Evolutionary conservation across 2,113 vertebrate genomes (phyloP).

Genomic region (Cacatua alba): DNA sequence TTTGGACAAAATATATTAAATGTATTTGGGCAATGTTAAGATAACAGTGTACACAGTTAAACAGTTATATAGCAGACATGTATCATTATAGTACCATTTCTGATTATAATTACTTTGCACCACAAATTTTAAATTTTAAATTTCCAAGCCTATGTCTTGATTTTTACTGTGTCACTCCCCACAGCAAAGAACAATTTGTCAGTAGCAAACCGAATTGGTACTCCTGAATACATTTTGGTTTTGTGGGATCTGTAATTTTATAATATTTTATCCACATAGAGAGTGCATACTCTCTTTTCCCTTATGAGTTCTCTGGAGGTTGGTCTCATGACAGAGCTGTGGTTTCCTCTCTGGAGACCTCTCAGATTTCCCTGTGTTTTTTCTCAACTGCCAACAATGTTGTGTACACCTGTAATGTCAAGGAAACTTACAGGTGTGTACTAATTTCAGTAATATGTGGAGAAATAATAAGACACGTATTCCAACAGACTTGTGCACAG

Average conservation of each 20-base stretch:
- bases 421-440: not conserved
- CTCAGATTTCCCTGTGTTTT: not conserved
- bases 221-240: not conserved
- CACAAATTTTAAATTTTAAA: not conserved
- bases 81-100: not conserved
- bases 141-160: not conserved
- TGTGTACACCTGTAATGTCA: not conserved
- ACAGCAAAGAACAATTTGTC: not conserved
- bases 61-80: not conserved
- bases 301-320: not conserved
- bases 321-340: not conserved
- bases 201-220: not conserved
- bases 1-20: not conserved
- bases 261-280: not conserved
- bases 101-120: not conserved
- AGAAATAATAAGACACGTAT: not conserved
- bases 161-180: not conserved
- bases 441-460: not conserved
- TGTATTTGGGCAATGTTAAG: not conserved
- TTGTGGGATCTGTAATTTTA: not conserved
- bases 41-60: not conserved
- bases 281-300: fast-evolving
- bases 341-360: not conserved
- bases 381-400: not conserved
- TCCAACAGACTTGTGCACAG: not conserved